Conservation (phyloP, 2,113 vertebrate genomes). For the Antechinus stuartii region DNA sequence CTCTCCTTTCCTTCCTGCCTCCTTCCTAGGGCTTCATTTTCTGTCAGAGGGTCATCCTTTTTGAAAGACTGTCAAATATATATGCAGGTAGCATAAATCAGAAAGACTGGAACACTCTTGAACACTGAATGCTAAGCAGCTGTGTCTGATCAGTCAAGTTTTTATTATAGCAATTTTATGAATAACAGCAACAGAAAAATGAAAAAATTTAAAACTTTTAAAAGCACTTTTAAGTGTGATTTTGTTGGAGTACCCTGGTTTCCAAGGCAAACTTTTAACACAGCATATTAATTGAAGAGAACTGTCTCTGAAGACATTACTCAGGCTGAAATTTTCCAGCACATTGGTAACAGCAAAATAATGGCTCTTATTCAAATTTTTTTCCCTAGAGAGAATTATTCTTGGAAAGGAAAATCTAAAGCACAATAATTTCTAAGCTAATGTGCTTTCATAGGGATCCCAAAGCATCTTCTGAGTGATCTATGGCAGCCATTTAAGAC, state of each 20-base stretch:
- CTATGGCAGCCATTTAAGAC: background rate
- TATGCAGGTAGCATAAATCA: constrained; percentile 70
- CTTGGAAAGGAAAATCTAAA: background rate
- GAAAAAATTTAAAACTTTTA: background rate
- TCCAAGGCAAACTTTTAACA: background rate
- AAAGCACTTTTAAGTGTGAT: background rate
- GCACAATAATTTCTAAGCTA: background rate
- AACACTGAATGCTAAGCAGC: background rate
- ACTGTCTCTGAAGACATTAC: background rate
- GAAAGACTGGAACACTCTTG: constrained; percentile 44
- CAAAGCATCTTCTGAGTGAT: background rate
- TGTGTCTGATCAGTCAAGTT: background rate
- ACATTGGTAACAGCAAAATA: background rate
- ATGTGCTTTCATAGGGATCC: background rate
- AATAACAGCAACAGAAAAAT: background rate
- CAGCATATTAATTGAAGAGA: background rate
- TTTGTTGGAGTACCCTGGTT: background rate
- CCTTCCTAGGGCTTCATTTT: constrained; percentile 77
- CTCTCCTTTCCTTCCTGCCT: constrained; percentile 88
- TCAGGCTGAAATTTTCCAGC: background rate
- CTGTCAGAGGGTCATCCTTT: constrained; percentile 80
- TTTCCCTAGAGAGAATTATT: background rate
- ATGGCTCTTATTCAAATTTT: background rate
- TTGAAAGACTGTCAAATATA: constrained; percentile 65
- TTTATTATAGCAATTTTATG: background rate